Evolutionary conservation across 1,140 invertebrate genomes (phyloP).

Genomic region (Temnothorax curvispinosus): DNA sequence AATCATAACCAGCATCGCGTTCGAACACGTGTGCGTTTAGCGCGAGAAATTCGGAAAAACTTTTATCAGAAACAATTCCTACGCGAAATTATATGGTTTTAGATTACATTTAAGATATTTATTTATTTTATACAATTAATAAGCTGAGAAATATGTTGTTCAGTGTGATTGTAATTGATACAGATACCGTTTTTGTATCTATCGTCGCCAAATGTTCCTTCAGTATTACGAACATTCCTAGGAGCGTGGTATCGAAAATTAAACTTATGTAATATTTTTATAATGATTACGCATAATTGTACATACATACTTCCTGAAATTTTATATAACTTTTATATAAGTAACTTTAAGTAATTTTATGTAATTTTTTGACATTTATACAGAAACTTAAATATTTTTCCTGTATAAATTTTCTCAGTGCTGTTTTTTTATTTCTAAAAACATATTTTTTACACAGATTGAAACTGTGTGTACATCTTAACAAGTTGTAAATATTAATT

Average conservation of each 20-base stretch:
- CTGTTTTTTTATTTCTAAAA: neutral
- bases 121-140: conserved; percentile 40
- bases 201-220: conserved; percentile 23
- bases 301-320: neutral
- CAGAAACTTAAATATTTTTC: neutral
- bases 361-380: neutral
- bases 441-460: neutral
- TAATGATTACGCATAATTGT: neutral
- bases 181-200: neutral
- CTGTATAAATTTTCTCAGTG: neutral
- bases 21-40: conserved; percentile 68
- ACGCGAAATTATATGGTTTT: neutral
- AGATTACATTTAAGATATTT: neutral
- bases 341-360: neutral
- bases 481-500: neutral
- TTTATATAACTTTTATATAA: neutral
- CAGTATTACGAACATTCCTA: conserved; percentile 43
- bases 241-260: neutral
- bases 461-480: neutral
- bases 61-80: neutral
- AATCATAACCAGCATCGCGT: conserved; percentile 43
- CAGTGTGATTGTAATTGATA: neutral
- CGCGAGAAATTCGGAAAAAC: neutral
- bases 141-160: neutral
- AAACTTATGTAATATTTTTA: neutral